These are phyloP conservation scores for Sebastes minor DNA, from an alignment of 2,797 vertebrate species.

Conservation along the genomic window DNA sequence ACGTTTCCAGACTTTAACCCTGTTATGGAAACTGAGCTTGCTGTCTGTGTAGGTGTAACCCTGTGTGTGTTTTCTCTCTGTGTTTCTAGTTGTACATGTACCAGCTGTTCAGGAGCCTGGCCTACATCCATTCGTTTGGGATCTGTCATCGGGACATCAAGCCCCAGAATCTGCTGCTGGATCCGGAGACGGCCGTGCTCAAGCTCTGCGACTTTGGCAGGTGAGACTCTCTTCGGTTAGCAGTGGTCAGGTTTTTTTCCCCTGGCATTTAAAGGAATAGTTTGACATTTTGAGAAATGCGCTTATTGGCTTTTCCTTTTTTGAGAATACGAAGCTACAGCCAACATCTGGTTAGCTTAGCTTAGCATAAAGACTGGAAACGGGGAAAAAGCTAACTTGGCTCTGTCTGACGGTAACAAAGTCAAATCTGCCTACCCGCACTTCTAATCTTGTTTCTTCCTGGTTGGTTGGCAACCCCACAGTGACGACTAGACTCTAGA, in stretches of 20 bases:
- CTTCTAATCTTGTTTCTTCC: neutral
- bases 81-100: constrained; percentile 97
- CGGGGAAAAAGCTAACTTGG: neutral
- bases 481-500: neutral
- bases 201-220: constrained; percentile 99
- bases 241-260: neutral
- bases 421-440: neutral
- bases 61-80: constrained; percentile 2
- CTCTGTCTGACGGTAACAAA: neutral
- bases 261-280: neutral
- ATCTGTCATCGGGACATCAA: constrained; percentile 99
- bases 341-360: neutral
- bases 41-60: constrained; percentile 24
- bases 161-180: constrained; percentile 99
- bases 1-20: constrained; percentile 4
- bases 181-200: constrained; percentile 97
- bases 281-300: neutral
- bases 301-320: neutral
- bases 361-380: neutral
- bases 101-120: constrained; percentile 99
- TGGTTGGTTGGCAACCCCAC: neutral
- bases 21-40: neutral
- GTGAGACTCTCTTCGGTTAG: constrained; percentile 74
- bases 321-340: neutral
- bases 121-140: constrained; percentile 99